Evolutionary conservation across 2,797 vertebrate species (phyloP), one percentile per base, ranked within the genome.

Genomic region (Oryzias sinensis): DNA sequence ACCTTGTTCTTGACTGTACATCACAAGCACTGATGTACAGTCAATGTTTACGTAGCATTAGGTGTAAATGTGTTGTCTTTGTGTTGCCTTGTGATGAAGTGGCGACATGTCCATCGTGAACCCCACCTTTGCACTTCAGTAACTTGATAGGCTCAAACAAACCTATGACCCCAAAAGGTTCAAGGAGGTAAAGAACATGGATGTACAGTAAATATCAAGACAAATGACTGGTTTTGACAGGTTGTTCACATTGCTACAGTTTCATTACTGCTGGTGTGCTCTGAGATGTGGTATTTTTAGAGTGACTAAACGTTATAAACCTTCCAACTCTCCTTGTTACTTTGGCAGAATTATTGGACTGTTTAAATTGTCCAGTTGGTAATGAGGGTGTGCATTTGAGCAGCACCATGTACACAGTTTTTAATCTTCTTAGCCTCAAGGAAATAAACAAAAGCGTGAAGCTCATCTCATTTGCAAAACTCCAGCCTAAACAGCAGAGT

Each of bases 161-260:
- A 37, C 33, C 33, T 9, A 13, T 11, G 33, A 37, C 33, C 9
- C 33, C 9, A 11, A 37, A 37, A 11, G 33, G 33, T 11, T 9
- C 9, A 37, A 37, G 33, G 2, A 37, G 11, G 9, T 11, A 11
- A 3, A 37, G 9, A 37, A 33, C 9, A 33, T 33, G 51, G 55
- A 22, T 22, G 20, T 2, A 22, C 20, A 22, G 20, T 15, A 61
- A 72, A 77, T 65, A 76, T 49, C 59, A 14, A 60, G 62, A 71
- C 80, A 77, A 75, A 82, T 76, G 70, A 74, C 73, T 33, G 57
- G 51, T 60, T 70, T 64, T 64, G 55, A 56, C 42, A 41, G 20
- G 47, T 6, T 20, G 45, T 51, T 49, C 37, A 58, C 18, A 41
- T 33, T 43, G 15, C 27, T 47, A 50, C 6, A 49, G 29, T 25